phyloP scores from a whole-genome alignment of 2,113 vertebrate species.

The Tychaedon coryphoeus region DNA sequence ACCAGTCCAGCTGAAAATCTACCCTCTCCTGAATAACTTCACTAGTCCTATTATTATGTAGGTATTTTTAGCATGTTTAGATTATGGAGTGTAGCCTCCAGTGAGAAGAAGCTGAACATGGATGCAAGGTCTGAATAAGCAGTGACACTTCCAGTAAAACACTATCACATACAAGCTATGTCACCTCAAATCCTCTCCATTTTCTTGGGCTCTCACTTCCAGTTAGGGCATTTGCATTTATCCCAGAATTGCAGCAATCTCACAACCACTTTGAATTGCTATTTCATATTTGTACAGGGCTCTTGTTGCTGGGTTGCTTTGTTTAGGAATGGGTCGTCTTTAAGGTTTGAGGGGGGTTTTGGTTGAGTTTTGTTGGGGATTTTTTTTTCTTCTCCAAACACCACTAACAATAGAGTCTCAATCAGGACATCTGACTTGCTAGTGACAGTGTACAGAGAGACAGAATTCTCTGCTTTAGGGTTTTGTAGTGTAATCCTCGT shows the following conservation, averaged over 20 bases:
- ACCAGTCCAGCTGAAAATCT: neutral
- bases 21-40: neutral
- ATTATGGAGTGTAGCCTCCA: neutral
- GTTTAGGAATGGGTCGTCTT: neutral
- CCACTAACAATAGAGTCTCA: neutral
- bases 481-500: neutral
- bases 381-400: neutral
- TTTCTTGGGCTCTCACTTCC: neutral
- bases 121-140: neutral
- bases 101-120: neutral
- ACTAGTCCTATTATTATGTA: neutral
- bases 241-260: neutral
- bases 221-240: neutral
- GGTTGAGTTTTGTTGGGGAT: neutral
- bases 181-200: neutral
- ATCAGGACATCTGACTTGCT: neutral
- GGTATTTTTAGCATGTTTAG: neutral
- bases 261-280: neutral
- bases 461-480: neutral
- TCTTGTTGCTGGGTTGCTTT: neutral
- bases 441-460: neutral
- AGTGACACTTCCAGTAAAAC: neutral
- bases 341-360: rapidly evolving
- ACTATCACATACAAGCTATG: neutral
- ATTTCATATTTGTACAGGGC: neutral